These are phyloP conservation scores for Lagorchestes hirsutus DNA, from an alignment of 2,797 vertebrate species.

Conservation along the genomic window DNA sequence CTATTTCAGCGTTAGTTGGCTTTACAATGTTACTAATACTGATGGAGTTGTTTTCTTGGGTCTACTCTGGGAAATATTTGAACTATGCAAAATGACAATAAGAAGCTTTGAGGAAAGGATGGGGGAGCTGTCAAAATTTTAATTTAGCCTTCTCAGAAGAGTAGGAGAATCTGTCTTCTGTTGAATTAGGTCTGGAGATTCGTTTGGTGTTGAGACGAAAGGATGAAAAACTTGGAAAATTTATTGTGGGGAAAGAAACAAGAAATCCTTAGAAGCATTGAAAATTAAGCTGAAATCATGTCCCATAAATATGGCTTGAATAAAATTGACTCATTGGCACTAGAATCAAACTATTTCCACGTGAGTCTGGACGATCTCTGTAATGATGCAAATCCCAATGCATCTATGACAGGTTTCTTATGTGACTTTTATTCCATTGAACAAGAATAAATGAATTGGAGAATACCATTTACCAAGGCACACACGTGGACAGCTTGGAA, in stretches of 20 bases:
- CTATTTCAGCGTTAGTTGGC: not conserved
- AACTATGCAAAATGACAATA: not conserved
- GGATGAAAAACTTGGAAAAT: not conserved
- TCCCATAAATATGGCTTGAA: not conserved
- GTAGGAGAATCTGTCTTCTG: not conserved
- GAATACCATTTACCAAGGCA: not conserved
- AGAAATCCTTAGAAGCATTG: not conserved
- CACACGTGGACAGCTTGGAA: not conserved
- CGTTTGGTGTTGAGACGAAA: not conserved
- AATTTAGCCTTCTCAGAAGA: not conserved
- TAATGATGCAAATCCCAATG: not conserved
- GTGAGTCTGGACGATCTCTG: not conserved
- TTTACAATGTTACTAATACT: not conserved
- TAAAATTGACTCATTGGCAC: not conserved
- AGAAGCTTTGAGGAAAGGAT: not conserved
- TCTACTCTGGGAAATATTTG: not conserved
- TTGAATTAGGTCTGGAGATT: not conserved
- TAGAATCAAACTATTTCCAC: not conserved
- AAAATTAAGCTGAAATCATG: not conserved
- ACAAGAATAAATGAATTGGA: not conserved
- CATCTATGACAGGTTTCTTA: not conserved
- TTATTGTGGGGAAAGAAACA: not conserved
- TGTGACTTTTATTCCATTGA: not conserved
- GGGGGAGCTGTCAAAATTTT: not conserved
- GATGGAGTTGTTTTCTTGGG: not conserved